Percentiles rank a stretch among this genome's conserved stretches.
phyloP scores from a whole-genome alignment of 1,140 invertebrate species.

The Muscidifurax raptorellus region DNA sequence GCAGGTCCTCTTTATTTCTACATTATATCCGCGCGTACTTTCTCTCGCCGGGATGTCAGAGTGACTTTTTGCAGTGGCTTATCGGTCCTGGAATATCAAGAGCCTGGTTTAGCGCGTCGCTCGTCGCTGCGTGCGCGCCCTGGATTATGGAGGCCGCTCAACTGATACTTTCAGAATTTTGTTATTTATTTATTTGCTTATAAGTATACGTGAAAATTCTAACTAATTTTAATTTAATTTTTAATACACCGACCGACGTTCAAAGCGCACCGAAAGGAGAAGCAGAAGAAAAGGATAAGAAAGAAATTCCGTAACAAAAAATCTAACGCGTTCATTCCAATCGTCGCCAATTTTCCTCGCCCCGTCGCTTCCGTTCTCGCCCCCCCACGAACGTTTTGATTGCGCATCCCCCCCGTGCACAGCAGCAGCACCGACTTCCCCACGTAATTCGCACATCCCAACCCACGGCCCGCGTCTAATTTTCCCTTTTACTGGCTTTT shows the following conservation, averaged over 20 bases:
- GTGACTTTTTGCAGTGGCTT: not conserved
- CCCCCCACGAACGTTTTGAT: not conserved
- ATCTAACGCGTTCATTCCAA: not conserved
- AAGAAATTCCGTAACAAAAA: no score
- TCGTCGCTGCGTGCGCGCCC: no score
- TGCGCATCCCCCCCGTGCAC: not conserved
- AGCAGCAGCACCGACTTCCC: not conserved
- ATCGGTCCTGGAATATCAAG: constrained; percentile 15
- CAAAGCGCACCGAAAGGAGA: no score
- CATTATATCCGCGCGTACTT: constrained; percentile 12
- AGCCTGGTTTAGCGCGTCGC: no score
- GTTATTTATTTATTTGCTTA: no score
- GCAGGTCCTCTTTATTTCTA: constrained; percentile 15
- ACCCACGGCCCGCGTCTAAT: not conserved
- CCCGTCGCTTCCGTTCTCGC: not conserved
- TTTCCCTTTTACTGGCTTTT: constrained; percentile 5
- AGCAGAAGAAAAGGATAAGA: no score
- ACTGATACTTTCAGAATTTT: no score
- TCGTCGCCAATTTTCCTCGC: not conserved
- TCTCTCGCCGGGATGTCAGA: not conserved
- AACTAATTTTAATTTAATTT: no score
- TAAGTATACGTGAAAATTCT: no score
- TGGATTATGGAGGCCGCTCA: no score
- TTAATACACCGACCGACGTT: no score
- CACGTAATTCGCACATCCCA: not conserved